Evolutionary conservation across 2,797 vertebrate genomes (phyloP).

Genomic region (Furcifer pardalis): DNA sequence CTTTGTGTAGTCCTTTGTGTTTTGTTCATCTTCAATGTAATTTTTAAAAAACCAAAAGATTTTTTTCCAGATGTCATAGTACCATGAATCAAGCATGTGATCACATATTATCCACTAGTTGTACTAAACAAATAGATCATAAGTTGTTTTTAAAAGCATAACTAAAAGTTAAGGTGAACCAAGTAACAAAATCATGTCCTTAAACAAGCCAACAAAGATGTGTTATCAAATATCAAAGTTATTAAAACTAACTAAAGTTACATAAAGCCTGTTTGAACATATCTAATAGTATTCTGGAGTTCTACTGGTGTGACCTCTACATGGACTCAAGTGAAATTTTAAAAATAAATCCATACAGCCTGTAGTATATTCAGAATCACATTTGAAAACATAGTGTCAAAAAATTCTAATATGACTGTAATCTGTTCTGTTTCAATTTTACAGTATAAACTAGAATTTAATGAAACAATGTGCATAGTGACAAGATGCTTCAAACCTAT

Average conservation of each 20-base stretch:
- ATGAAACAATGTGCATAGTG: too few relatives aligned
- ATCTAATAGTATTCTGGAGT: background rate
- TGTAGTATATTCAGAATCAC: background rate
- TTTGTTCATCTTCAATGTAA: too few relatives aligned
- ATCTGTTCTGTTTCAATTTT: background rate
- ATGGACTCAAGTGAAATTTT: background rate
- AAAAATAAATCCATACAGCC: background rate
- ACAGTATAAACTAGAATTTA: background rate
- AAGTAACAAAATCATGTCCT: background rate
- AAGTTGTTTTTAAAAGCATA: background rate
- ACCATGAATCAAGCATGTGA: background rate
- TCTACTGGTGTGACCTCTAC: background rate
- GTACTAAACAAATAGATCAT: background rate
- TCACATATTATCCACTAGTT: background rate
- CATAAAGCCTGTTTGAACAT: background rate
- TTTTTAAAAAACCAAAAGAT: too few relatives aligned
- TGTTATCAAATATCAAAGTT: background rate
- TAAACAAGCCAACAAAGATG: background rate
- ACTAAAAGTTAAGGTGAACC: background rate
- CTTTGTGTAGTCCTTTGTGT: too few relatives aligned
- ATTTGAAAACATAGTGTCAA: background rate
- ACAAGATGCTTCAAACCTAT: too few relatives aligned
- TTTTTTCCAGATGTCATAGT: too few relatives aligned
- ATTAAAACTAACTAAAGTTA: background rate
- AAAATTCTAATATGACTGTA: background rate